Conservation (phyloP, 2,888 invertebrate genomes). For the Gibbula magus region DNA sequence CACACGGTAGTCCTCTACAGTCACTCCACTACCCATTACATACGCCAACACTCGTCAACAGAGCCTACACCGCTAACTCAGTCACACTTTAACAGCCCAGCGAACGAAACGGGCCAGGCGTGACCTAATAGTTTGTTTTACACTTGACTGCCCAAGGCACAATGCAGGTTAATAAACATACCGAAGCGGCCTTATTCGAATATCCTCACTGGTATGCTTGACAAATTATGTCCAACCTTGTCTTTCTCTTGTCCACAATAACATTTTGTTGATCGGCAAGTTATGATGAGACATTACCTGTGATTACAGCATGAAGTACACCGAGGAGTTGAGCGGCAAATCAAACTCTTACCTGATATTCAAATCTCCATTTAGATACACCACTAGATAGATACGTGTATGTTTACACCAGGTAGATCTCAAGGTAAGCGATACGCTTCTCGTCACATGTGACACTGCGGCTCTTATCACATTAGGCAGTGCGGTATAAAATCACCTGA, state of each 20-base stretch:
- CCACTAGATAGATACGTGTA: too few relatives aligned
- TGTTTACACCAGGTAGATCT: too few relatives aligned
- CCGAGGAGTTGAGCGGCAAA: too few relatives aligned
- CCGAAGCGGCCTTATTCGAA: neutral
- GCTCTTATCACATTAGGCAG: too few relatives aligned
- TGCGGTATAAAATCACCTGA: too few relatives aligned
- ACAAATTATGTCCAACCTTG: neutral
- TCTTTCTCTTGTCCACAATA: neutral
- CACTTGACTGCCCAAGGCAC: neutral
- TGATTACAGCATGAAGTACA: too few relatives aligned
- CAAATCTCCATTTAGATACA: too few relatives aligned
- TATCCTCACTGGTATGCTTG: neutral
- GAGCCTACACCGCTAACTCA: neutral
- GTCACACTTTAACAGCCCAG: neutral
- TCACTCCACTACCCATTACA: neutral
- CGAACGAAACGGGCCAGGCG: neutral
- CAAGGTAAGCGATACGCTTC: too few relatives aligned
- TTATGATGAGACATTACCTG: too few relatives aligned
- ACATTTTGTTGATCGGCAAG: neutral
- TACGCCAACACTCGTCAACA: neutral
- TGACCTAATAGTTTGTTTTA: slow-evolving; percentile 13
- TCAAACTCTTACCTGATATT: too few relatives aligned
- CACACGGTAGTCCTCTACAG: too few relatives aligned
- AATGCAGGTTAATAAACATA: neutral
- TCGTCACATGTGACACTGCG: too few relatives aligned